These are phyloP conservation scores for Hylyphantes graminicola DNA, from an alignment of 1,140 invertebrate genomes.

Conservation along the genomic window DNA sequence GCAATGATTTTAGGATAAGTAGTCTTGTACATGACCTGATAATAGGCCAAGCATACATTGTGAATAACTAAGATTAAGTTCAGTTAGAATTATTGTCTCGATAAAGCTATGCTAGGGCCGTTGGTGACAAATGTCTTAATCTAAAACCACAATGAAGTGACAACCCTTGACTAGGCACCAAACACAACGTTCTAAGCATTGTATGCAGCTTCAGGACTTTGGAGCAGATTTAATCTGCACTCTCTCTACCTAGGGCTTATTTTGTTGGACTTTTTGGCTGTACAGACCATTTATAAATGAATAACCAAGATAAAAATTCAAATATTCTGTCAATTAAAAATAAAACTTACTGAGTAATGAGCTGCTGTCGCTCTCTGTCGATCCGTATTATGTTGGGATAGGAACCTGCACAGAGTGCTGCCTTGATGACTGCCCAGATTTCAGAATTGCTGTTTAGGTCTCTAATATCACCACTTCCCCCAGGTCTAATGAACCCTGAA, in stretches of 20 bases:
- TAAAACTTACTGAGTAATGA: slow-evolving; percentile 74
- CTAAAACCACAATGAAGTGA: too few relatives aligned
- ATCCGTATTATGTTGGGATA: slow-evolving; percentile 88
- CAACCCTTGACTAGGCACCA: too few relatives aligned
- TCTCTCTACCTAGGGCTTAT: too few relatives aligned
- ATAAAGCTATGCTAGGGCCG: too few relatives aligned
- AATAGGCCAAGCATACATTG: background rate
- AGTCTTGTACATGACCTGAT: background rate
- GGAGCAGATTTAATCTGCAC: too few relatives aligned
- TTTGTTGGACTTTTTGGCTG: too few relatives aligned
- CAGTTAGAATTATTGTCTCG: too few relatives aligned
- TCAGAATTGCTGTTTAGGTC: slow-evolving; percentile 86
- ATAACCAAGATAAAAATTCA: background rate
- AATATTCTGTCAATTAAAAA: background rate
- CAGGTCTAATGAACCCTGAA: slow-evolving; percentile 81
- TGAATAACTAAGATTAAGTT: background rate
- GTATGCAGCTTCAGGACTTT: too few relatives aligned
- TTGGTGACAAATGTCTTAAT: too few relatives aligned
- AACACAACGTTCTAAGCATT: too few relatives aligned
- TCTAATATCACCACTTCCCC: slow-evolving; percentile 77
- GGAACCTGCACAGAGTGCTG: slow-evolving; percentile 83
- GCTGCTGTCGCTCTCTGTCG: slow-evolving; percentile 72
- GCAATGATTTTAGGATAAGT: too few relatives aligned
- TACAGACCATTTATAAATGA: background rate
- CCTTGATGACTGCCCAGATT: slow-evolving; percentile 93